Percentiles rank a stretch among this genome's conserved stretches.
Evolutionary conservation across 1,140 invertebrate genomes (phyloP).

Genomic region (Drosophila navojoa): DNA sequence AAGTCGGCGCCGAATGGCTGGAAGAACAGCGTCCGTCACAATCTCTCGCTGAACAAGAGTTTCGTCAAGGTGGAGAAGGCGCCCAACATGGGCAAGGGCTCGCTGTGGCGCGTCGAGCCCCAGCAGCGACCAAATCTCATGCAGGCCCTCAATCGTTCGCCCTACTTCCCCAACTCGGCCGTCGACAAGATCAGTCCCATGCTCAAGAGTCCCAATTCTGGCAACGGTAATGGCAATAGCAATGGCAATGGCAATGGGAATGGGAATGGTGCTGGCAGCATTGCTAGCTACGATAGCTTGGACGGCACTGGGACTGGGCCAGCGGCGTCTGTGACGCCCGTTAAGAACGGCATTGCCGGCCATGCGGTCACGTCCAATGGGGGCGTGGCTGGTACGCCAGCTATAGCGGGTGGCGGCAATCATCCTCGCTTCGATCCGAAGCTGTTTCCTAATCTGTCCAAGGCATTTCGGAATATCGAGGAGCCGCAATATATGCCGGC

Average conservation of each 20-base stretch:
- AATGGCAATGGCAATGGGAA: slow-evolving; percentile 12
- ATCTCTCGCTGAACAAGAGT: slow-evolving; percentile 97
- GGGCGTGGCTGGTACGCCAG: slow-evolving; percentile 15
- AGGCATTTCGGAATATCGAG: slow-evolving; percentile 71
- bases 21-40: slow-evolving; percentile 99
- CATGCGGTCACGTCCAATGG: slow-evolving; percentile 36
- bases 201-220: slow-evolving; percentile 63
- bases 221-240: slow-evolving; percentile 5
- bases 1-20: slow-evolving; percentile 97
- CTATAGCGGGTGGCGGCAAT: slow-evolving; percentile 1
- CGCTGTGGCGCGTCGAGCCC: slow-evolving; percentile 97
- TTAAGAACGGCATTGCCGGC: slow-evolving; percentile 40
- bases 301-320: slow-evolving; percentile 23
- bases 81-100: slow-evolving; percentile 96
- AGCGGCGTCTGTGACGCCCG: slow-evolving; percentile 30
- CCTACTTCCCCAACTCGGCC: slow-evolving; percentile 89
- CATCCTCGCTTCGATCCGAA: slow-evolving; percentile 78
- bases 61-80: slow-evolving; percentile 98
- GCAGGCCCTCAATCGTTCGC: slow-evolving; percentile 92
- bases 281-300: slow-evolving; percentile 46
- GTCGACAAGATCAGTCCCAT: slow-evolving; percentile 78
- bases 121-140: slow-evolving; percentile 93
- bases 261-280: neutral
- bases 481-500: slow-evolving; percentile 31
- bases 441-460: slow-evolving; percentile 77